Evolutionary conservation across 2,113 vertebrate species (phyloP), one percentile per base, ranked within the genome.

Genomic region (Tylochromis polylepis): DNA sequence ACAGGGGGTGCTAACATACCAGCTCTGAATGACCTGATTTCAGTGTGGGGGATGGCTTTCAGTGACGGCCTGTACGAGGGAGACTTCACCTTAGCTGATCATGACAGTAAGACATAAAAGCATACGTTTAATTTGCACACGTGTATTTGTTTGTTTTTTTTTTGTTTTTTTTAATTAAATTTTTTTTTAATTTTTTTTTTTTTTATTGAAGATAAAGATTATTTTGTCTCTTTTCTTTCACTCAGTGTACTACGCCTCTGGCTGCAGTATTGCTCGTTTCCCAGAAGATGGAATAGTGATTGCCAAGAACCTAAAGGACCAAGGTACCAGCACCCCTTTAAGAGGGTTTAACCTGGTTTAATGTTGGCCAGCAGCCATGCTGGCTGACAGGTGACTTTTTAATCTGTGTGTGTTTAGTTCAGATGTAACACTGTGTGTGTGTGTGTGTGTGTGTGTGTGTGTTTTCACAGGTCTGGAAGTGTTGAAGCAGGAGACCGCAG

Each of bases 11-110:
- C 98, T 53, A 99, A 99, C 22, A 92, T 99, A 55, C 99, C 99
- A 20, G 99, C 99, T 27, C 95, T 99, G 72, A 99, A 99, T 1
- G 98, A 99, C 85, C 96, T 99, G 70, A 97, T 99, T 58, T 98
- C 98, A 1, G 97, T 99, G 72, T 99, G 99, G 99, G 97, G 97
- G 15, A 99, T 99, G 99, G 98, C 97, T 6, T 99, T 99, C 88
- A 98, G 99, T 3, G 99, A 99, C 1, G 98, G 99, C 38, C 96
- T 99, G 1, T 99, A 98, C 0, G 99, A 99, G 95, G 99, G 99
- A 0, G 99, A 99, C 92, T 99, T 99, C 88, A 97, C 96, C 34
- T 89, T 99, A 96, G 98, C 97, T 5, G 98, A 97, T 90, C 99
- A 99, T 65, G 99, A 99, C 95, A 99, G 99, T 99, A 97, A 97